Evolutionary conservation across 2,888 invertebrate species (phyloP).

Genomic region (Cheilosia vulpina): DNA sequence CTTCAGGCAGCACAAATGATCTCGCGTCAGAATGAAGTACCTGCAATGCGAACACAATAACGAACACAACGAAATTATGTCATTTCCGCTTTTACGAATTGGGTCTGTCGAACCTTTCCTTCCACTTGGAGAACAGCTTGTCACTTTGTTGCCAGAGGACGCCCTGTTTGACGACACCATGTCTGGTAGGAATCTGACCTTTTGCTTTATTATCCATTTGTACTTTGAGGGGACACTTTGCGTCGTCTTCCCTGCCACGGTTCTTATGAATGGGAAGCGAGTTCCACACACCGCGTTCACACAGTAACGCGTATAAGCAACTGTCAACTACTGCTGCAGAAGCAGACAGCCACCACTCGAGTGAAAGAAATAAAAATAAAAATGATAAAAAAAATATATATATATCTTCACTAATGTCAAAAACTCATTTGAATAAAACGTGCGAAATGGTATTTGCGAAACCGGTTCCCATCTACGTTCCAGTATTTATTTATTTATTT

Average conservation of each 20-base stretch:
- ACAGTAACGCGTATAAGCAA: constrained; percentile 60
- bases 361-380: constrained; percentile 47
- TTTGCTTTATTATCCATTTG: constrained; percentile 55
- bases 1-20: constrained; percentile 65
- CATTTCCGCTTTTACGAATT: constrained; percentile 42
- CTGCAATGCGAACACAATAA: constrained; percentile 11
- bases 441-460: constrained; percentile 73
- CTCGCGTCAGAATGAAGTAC: constrained; percentile 66
- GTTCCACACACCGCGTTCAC: constrained; percentile 50
- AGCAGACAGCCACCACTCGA: constrained; percentile 34
- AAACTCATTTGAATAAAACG: constrained; percentile 72
- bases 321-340: constrained; percentile 57
- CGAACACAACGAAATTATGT: constrained; percentile 17
- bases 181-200: constrained; percentile 62
- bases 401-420: constrained; percentile 40
- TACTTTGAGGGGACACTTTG: constrained; percentile 13
- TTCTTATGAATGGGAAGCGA: constrained; percentile 54
- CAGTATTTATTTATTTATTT: constrained; percentile 40
- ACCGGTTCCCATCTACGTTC: constrained; percentile 63
- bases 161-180: constrained; percentile 72
- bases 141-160: constrained; percentile 70
- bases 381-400: constrained; percentile 18
- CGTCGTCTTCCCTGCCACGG: constrained; percentile 34
- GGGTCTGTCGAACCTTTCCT: constrained; percentile 51
- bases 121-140: constrained; percentile 68